A percentile compares a stretch with the other conserved stretches of the same genome.
Evolutionary conservation across 2,888 invertebrate species (phyloP).

Genomic region (Piscicola geometra): DNA sequence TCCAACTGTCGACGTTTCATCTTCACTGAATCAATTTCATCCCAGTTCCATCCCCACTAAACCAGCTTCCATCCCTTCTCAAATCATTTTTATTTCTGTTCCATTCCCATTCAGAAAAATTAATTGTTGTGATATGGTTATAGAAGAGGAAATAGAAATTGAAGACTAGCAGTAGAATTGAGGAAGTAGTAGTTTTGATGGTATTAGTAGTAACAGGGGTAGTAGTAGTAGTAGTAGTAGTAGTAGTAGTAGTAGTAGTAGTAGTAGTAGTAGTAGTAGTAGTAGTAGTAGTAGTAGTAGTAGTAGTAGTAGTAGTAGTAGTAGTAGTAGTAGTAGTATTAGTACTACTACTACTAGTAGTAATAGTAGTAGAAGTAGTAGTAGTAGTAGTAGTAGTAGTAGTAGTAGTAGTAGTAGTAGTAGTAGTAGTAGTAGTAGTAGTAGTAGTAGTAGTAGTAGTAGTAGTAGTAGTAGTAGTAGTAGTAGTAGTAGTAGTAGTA

Average conservation of each 20-base stretch:
- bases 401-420: slow-evolving; percentile 16
- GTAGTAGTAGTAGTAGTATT: slow-evolving; percentile 22
- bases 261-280: slow-evolving; percentile 15
- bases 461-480: slow-evolving; percentile 34
- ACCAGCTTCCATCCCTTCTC: too few species aligned
- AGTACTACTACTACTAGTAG: slow-evolving; percentile 10
- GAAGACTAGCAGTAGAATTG: background rate
- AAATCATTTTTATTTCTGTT: too few species aligned
- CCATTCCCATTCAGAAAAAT: too few species aligned
- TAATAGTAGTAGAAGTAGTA: slow-evolving; percentile 19
- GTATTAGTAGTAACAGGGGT: slow-evolving; percentile 13
- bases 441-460: slow-evolving; percentile 34
- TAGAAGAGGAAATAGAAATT: too few species aligned
- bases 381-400: slow-evolving; percentile 21
- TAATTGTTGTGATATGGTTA: too few species aligned
- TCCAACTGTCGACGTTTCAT: too few species aligned
- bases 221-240: slow-evolving; percentile 27
- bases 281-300: slow-evolving; percentile 10
- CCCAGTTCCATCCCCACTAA: too few species aligned
- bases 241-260: slow-evolving; percentile 21
- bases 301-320: slow-evolving; percentile 22
- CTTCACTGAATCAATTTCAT: too few species aligned
- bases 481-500: slow-evolving; percentile 37
- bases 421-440: slow-evolving; percentile 26
- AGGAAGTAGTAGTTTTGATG: slow-evolving; percentile 22